Evolutionary conservation across 1,140 invertebrate species (phyloP), one percentile per base, ranked within the genome.

Genomic region (Brachystomella parvula): DNA sequence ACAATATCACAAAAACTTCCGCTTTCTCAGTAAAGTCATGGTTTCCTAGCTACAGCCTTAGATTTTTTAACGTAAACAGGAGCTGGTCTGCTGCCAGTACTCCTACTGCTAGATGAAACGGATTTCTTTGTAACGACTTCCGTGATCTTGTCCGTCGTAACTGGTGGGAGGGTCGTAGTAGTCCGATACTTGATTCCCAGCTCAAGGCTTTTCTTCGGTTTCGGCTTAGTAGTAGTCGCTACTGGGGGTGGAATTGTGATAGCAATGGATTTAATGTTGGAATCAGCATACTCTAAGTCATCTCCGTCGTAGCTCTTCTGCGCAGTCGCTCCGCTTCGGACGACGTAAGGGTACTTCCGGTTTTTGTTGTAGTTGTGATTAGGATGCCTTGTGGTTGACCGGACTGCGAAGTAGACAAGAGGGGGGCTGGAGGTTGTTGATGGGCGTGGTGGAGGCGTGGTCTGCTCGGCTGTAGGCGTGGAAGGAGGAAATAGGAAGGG

Each of bases 201-300:
- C 9, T 12, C 3, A 53, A 53, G 24, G n/a, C n/a, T n/a, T n/a
- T n/a, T n/a, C 24, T 53, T 3, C 6, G 49, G 24, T 53, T 53
- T 6, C 12, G 12, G 12, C 19, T 39, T 39, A 19, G 35, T 39
- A 6, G 6, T 19, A 39, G 49, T 53, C 9, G 49, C 3, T 17
- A 6, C 24, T 26, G 70, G 70, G 2, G 70, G 70, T 15, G 70
- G 69, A 2, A 72, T 67, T 30, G 67, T 72, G 30, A 72, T 69
- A 26, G 70, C 67, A 35, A 71, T 69, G 30, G 67, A 68, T 53
- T 64, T 63, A 28, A 71, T 66, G 47, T 69, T 62, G 47, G 49
- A 56, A 56, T 64, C 66, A 49, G 61, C 67, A 53, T 57, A 35
- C 26, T 47, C 60, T 24, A 33, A 62, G 31, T 53, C 60, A 57